Conservation (phyloP, 2,888 invertebrate genomes). For the Fragum fragum region DNA sequence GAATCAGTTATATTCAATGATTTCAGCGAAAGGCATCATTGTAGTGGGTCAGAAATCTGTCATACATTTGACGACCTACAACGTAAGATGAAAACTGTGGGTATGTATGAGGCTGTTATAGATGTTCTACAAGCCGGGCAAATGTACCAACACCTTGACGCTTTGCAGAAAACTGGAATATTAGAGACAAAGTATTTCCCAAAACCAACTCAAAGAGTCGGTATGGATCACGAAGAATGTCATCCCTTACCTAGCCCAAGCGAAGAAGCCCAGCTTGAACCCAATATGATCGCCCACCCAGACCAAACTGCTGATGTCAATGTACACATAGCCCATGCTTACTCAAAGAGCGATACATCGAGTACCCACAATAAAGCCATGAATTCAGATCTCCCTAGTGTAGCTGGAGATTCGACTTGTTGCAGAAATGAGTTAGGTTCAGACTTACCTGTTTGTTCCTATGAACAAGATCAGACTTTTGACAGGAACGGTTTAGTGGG, state of each 20-base stretch:
- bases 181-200: not conserved
- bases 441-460: not conserved
- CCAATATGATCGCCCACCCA: too few species aligned
- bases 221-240: not conserved
- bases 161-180: not conserved
- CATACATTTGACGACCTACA: not conserved
- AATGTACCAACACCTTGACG: not conserved
- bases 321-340: too few species aligned
- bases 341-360: too few species aligned
- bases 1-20: too few species aligned
- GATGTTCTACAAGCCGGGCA: not conserved
- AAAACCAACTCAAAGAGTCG: not conserved
- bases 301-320: too few species aligned
- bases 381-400: too few species aligned
- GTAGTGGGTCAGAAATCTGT: not conserved
- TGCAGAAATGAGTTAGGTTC: constrained; percentile 19
- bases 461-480: not conserved
- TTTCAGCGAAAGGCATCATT: constrained; percentile 3
- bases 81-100: constrained; percentile 17
- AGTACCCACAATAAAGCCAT: too few species aligned
- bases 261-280: too few species aligned
- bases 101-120: constrained; percentile 16
- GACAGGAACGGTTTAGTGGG: not conserved
- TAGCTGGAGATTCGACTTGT: not conserved
- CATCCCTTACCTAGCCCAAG: not conserved